Evolutionary conservation across 1,140 invertebrate species (phyloP), one percentile per base, ranked within the genome.

Genomic region (Acromyrmex echinatior): DNA sequence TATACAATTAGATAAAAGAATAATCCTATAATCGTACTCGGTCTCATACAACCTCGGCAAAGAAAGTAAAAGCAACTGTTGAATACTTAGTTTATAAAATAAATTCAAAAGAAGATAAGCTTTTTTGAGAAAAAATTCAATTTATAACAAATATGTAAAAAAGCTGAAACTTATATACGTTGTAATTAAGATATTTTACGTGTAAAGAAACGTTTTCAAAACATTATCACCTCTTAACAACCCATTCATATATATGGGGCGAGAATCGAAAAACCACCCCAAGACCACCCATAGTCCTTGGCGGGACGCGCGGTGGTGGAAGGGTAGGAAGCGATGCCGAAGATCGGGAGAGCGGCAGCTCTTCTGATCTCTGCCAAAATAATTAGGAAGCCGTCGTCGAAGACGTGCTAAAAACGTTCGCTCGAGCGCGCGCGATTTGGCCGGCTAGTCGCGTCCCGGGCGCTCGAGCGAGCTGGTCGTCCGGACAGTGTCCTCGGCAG

Each of bases 391-490:
- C 96, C 96, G 95, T 96, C 95, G 89, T 96, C 95, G 96, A 95
- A 95, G 95, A 96, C 96, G 96, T 96, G 96, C 97, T 97, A 97
- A 97, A 97, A 97, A 95, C 96, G 96, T 97, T 96, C 96, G 97
- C 96, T 97, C 95, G 96, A 95, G 91, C 93, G 94, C 92, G 94
- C 92, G 94, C 93, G 91, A 93, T 93, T 95, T 94, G 92, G 93
- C 92, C 88, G 92, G 89, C 92, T 93, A 93, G 92, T 94, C 92
- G 92, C 92, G 92, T 93, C 94, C 94, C 93, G 94, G 94, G 94
- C 92, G 93, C 93, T 88, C 89, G 91, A 91, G 91, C 89, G 91
- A 93, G 91, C 92, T 92, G 89, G 74, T 91, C 87, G 86, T 88
- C 65, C 89, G 86, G 73, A 87, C 70, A 82, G 79, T 73, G 82